phyloP scores from a whole-genome alignment of 2,113 vertebrate species.

The Psophia crepitans region DNA sequence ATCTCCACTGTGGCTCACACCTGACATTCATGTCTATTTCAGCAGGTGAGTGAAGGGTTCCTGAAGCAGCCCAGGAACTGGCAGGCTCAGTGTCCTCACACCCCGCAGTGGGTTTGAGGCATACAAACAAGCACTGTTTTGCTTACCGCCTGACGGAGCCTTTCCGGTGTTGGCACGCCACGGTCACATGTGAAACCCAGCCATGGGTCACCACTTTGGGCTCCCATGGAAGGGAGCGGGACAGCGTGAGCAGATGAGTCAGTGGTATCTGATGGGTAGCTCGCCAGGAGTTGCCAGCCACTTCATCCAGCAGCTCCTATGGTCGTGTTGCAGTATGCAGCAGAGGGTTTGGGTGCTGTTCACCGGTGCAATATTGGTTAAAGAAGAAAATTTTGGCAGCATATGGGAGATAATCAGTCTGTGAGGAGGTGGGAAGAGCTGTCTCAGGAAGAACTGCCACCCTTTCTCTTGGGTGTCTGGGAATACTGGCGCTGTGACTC shows the following conservation, averaged over 20 bases:
- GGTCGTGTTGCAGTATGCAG: background rate
- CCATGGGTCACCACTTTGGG: background rate
- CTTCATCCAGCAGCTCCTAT: fast-evolving
- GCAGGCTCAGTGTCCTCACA: background rate
- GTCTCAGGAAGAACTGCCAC: background rate
- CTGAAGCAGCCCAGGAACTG: background rate
- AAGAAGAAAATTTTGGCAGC: background rate
- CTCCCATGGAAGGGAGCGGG: background rate
- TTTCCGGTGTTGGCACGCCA: background rate
- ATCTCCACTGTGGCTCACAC: background rate
- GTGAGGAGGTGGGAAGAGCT: background rate
- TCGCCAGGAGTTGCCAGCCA: background rate
- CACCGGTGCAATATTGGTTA: background rate
- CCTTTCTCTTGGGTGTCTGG: background rate
- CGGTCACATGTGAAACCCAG: fast-evolving
- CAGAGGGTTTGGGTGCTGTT: background rate
- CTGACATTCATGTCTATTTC: background rate
- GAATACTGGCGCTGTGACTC: background rate
- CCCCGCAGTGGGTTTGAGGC: background rate
- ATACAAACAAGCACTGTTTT: background rate
- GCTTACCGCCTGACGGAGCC: background rate
- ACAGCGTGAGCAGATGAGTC: background rate
- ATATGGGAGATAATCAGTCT: background rate
- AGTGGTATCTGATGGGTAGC: background rate
- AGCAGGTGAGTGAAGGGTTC: background rate